Percentiles rank a stretch among this genome's conserved stretches.
These are phyloP conservation scores for Echinops telfairi DNA, from an alignment of 2,113 vertebrate genomes.

Conservation along the genomic window DNA sequence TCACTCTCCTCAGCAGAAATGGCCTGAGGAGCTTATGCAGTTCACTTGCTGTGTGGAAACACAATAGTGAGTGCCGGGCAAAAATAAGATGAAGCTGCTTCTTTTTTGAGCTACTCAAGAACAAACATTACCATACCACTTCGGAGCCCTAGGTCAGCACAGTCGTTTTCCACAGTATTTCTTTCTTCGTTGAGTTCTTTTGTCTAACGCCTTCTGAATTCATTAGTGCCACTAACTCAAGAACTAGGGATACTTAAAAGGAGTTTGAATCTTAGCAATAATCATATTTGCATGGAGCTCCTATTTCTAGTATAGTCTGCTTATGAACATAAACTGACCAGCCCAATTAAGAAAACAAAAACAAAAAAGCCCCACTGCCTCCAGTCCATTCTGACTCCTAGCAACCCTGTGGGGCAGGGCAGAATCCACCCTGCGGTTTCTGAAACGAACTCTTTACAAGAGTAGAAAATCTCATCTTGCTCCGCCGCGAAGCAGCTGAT, in stretches of 20 bases:
- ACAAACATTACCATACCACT: background rate
- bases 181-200: background rate
- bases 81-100: background rate
- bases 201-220: background rate
- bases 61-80: background rate
- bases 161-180: slow-evolving; percentile 5
- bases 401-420: too few relatives aligned
- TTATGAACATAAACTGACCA: background rate
- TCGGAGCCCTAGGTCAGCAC: background rate
- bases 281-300: background rate
- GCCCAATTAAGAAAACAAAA: too few relatives aligned
- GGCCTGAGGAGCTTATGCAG: slow-evolving; percentile 92
- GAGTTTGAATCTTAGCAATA: background rate
- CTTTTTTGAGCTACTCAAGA: background rate
- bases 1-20: slow-evolving; percentile 95
- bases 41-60: slow-evolving; percentile 87
- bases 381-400: too few relatives aligned
- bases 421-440: too few relatives aligned
- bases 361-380: too few relatives aligned
- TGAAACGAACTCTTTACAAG: too few relatives aligned
- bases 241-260: background rate
- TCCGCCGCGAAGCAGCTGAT: too few relatives aligned
- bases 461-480: too few relatives aligned
- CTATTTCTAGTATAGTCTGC: background rate
- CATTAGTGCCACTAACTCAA: background rate